Evolutionary conservation across 1,140 invertebrate species (phyloP).

Genomic region (Frieseomelitta varia): DNA sequence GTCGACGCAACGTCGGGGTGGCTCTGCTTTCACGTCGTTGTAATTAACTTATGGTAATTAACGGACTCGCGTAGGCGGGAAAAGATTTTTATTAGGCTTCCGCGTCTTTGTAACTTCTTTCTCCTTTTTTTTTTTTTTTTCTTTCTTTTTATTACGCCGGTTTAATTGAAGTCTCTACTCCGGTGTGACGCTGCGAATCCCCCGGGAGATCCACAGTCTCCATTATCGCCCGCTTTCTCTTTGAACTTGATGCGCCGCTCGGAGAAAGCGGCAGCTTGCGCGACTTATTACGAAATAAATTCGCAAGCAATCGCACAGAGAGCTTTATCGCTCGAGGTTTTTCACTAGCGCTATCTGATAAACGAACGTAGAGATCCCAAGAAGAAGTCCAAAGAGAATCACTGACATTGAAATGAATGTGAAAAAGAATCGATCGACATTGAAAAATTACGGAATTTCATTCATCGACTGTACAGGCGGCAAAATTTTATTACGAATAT

Average conservation of each 20-base stretch:
- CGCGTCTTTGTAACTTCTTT: conserved; percentile 31
- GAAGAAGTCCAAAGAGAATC: too few species aligned
- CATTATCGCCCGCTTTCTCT: not conserved
- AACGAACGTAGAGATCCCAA: too few species aligned
- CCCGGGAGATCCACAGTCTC: not conserved
- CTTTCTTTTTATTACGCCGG: conserved; percentile 34
- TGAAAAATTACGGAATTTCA: too few species aligned
- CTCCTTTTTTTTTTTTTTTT: not conserved
- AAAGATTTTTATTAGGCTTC: conserved; percentile 51
- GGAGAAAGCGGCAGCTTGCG: not conserved
- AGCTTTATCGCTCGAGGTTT: not conserved
- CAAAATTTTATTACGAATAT: too few species aligned
- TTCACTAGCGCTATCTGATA: too few species aligned
- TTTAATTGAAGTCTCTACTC: conserved; percentile 16
- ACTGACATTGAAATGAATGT: too few species aligned
- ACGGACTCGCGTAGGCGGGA: conserved; percentile 39
- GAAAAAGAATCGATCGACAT: too few species aligned
- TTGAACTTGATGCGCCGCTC: not conserved
- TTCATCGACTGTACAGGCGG: too few species aligned
- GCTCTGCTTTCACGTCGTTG: conserved; percentile 43
- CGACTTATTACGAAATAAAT: not conserved
- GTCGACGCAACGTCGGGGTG: not conserved
- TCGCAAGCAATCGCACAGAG: not conserved
- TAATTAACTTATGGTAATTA: conserved; percentile 62
- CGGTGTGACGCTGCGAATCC: not conserved